Conservation (phyloP, 2,888 invertebrate species). For the Acleris literana region DNA sequence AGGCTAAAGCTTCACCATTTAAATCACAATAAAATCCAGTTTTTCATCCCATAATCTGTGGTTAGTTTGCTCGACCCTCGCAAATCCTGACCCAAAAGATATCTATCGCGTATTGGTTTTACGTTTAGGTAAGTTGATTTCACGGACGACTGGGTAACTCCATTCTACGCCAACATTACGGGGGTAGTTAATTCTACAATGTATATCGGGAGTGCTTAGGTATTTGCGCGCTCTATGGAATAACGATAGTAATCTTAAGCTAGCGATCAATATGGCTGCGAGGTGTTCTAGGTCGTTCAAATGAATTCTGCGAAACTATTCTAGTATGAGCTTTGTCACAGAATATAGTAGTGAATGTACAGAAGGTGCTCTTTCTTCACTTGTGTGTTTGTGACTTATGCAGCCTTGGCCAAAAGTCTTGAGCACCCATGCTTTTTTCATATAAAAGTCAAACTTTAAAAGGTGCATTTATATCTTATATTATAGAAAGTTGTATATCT, state of each 20-base stretch:
- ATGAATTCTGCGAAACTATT: too few species aligned
- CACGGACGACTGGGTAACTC: constrained; percentile 35
- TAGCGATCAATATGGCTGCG: neutral
- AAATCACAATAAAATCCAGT: constrained; percentile 13
- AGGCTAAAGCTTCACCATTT: neutral
- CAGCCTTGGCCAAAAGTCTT: too few species aligned
- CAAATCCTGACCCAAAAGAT: constrained; percentile 34
- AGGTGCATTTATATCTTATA: too few species aligned
- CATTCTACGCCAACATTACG: constrained; percentile 33
- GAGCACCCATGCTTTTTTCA: too few species aligned
- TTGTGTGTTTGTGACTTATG: too few species aligned
- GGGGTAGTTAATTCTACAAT: constrained; percentile 34
- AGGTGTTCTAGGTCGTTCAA: too few species aligned
- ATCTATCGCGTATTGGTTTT: constrained; percentile 36
- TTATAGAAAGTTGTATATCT: too few species aligned
- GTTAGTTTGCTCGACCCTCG: constrained; percentile 30
- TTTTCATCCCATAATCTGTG: constrained; percentile 32
- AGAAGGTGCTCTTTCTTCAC: too few species aligned
- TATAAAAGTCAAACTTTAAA: too few species aligned
- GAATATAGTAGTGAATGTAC: too few species aligned
- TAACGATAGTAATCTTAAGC: neutral
- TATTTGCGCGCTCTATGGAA: constrained; percentile 9
- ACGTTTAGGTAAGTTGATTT: constrained; percentile 39
- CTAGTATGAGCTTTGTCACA: too few species aligned
- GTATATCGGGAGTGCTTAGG: constrained; percentile 30